Base-by-base conservation (phyloP, 1,140 invertebrate genomes). In the Heliconius himera region DNA sequence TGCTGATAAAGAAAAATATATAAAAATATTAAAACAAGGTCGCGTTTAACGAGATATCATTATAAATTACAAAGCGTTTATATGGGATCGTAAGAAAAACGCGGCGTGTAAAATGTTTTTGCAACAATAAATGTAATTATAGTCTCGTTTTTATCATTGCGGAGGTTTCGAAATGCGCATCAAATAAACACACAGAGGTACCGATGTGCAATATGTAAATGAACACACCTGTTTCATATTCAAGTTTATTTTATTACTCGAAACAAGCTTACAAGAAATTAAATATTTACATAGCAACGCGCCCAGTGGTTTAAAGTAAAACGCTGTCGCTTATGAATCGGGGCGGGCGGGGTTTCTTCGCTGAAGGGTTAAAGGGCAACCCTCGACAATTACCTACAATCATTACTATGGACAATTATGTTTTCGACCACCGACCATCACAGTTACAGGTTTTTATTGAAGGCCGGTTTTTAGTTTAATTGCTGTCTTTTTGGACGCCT, bases 341-440 rank as follows among this genome's bases (percentile, higher is more conserved):
- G 18, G 60, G 78, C 78, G 76, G 71, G 66, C 75, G 83, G 82
- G 84, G 84, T 73, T 89, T 84, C 90, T 91, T 90, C 33, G 33
- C 85, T 80, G 83, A 87, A 91, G 92, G 92, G 92, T 92, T 88
- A 89, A 86, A 91, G 87, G 90, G 88, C 78, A 81, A 76, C 85
- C 85, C 88, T 78, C 86, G 79, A 89, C 89, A 93, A 93, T 93
- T 93, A 92, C 89, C 90, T 91, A 93, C 92, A 92, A 92, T 93
- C 87, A 91, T 93, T 93, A 91, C 88, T 86, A 89, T 88, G 84
- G 87, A 90, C 90, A 89, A 91, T 92, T 91, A 91, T 91, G 89
- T 91, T 86, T 87, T 89, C 84, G 89, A 85, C 85, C 85, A 83
- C 84, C 82, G 81, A 85, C 86, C 90, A 87, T 89, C 85, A 89